Evolutionary conservation across 2,797 vertebrate species (phyloP), one percentile per base, ranked within the genome.

Genomic region (Gymnoscopelus microlampas): DNA sequence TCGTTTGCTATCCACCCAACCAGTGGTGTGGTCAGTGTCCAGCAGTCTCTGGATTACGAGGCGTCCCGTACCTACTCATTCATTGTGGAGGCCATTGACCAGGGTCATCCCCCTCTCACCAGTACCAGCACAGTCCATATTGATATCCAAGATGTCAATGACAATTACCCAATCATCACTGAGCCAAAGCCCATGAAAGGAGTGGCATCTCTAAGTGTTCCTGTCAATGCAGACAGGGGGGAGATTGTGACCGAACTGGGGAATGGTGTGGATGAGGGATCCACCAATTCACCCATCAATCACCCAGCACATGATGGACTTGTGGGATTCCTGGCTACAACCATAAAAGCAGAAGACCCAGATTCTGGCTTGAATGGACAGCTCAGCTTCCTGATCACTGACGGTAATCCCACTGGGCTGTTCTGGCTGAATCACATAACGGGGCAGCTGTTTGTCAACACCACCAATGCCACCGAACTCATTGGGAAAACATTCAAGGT

Each of bases 381-480:
- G 66, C 90, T 98, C 15, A 79, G 80, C 53, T 98, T 95, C 61
- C 70, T 81, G 15, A 90, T 97, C 47, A 75, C 58, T 35, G 84
- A 88, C 0, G 93, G 91, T n/a, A 93, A 95, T 9, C 85, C 88
- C 0, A 26, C 69, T 0, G 73, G 62, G 12, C 85, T 96, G 44
- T 98, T 98, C 78, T 78, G 88, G 82, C 82, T 99, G 82, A 93
- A 95, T 44, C 79, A 93, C 5, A 13, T 77, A 9, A 86, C 91
- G 1, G 97, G 97, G 0, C 94, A 96, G 74, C 80, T 98, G 7
- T 97, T 93, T 70, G 91, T 98, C 51, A 98, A 97, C 0, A 24
- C 91, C 75, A 96, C 93, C 80, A 97, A 98, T 0, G 94, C 94
- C 57, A 96, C 96, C n/a, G 92, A 94, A 78, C 93, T 98, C 0